These are phyloP conservation scores for Sclerodermus sp. DNA, from an alignment of 2,888 invertebrate species.

Conservation along the genomic window DNA sequence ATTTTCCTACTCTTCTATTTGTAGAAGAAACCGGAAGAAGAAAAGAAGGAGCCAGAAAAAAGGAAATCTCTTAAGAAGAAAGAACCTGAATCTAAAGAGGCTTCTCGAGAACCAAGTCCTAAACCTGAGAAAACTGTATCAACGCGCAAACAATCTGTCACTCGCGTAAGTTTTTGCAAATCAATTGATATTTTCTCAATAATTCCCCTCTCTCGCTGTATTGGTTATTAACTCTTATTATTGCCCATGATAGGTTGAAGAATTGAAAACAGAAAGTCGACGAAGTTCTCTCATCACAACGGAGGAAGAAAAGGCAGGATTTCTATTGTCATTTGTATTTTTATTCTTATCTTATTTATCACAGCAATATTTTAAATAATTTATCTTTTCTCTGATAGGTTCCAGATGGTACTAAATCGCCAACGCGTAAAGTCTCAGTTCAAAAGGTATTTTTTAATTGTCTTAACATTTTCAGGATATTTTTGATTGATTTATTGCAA, in stretches of 20 bases:
- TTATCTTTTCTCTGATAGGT: slow-evolving; percentile 21
- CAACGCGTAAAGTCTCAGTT: slow-evolving; percentile 45
- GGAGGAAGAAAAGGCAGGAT: slow-evolving; percentile 37
- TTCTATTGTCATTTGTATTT: not conserved
- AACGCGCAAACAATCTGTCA: slow-evolving; percentile 46
- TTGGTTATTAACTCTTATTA: no score
- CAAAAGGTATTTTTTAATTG: slow-evolving; percentile 39
- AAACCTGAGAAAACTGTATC: slow-evolving; percentile 43
- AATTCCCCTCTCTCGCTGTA: no score
- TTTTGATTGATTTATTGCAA: not conserved
- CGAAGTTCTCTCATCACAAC: slow-evolving; percentile 49
- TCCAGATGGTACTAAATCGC: slow-evolving; percentile 38
- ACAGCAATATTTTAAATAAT: not conserved
- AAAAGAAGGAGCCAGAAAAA: slow-evolving; percentile 58
- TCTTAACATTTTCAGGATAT: not conserved
- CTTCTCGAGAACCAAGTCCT: slow-evolving; percentile 37
- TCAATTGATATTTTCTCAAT: not conserved
- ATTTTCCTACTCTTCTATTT: slow-evolving; percentile 1
- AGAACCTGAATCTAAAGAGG: slow-evolving; percentile 40
- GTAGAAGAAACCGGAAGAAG: slow-evolving; percentile 51
- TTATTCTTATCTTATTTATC: not conserved
- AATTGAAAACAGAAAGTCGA: slow-evolving; percentile 50
- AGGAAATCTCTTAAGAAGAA: slow-evolving; percentile 36
- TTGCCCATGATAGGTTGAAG: slow-evolving; percentile 39
- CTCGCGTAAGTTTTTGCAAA: slow-evolving; percentile 31